Evolutionary conservation across 2,113 vertebrate species (phyloP).

Genomic region (Thymallus thymallus): DNA sequence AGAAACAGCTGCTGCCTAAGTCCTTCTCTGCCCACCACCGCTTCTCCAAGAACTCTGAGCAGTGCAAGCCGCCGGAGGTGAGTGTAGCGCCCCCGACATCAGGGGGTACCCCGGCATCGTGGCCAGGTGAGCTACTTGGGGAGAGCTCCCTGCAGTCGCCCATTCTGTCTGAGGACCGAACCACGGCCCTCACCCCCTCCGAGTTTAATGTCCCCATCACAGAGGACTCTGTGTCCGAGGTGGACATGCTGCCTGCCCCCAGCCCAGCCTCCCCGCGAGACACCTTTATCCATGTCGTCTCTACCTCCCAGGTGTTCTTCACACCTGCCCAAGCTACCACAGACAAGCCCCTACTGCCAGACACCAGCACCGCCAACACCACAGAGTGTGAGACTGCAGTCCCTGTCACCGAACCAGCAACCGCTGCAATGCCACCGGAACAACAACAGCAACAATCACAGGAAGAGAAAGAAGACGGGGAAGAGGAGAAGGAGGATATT

Average conservation of each 20-base stretch:
- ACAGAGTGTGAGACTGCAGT: conserved; percentile 67
- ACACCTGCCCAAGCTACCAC: conserved; percentile 57
- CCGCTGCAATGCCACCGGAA: conserved; percentile 26
- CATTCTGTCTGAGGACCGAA: conserved; percentile 87
- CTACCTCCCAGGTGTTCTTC: conserved; percentile 79
- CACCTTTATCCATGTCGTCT: conserved; percentile 63
- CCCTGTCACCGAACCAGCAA: conserved; percentile 49
- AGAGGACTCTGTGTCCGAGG: conserved; percentile 91
- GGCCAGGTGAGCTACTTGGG: conserved; percentile 74
- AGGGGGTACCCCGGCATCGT: conserved; percentile 63
- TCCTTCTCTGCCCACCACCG: conserved; percentile 92
- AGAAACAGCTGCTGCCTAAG: conserved; percentile 88
- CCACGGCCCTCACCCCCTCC: conserved; percentile 89
- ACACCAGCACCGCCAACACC: conserved; percentile 69
- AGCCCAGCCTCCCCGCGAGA: conserved; percentile 68
- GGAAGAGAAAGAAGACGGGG: conserved; percentile 45
- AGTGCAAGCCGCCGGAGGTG: conserved; percentile 72
- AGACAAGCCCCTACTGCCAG: conserved; percentile 62
- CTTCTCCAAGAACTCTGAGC: conserved; percentile 82
- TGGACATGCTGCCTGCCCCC: conserved; percentile 77
- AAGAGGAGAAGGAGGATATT: conserved; percentile 9
- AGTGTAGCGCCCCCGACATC: conserved; percentile 62
- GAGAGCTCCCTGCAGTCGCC: conserved; percentile 88
- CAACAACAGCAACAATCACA: conserved; percentile 44
- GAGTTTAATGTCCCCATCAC: conserved; percentile 85